phyloP scores from a whole-genome alignment of 2,797 vertebrate species.

The Odontamblyopus rebecca region DNA sequence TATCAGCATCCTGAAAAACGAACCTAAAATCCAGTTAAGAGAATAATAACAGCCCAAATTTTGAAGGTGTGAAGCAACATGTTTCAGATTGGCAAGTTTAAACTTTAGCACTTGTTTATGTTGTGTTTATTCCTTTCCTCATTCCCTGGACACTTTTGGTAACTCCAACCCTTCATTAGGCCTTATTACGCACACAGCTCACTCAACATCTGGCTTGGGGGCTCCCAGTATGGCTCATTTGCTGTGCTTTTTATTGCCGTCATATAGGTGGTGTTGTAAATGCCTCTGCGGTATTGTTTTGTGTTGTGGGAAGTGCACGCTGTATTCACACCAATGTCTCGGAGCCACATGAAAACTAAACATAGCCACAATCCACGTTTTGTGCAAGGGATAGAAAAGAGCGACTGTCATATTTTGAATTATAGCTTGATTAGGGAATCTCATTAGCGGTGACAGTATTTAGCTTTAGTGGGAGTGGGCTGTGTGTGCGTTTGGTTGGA shows the following conservation, averaged over 20 bases:
- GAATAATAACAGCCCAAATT: conserved; percentile 11
- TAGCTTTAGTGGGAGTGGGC: conserved; percentile 45
- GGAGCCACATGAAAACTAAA: conserved; percentile 19
- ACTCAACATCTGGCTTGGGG: conserved; percentile 77
- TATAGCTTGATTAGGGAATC: conserved; percentile 40
- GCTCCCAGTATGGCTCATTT: conserved; percentile 78
- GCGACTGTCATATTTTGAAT: conserved; percentile 24
- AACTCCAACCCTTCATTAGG: conserved; percentile 79
- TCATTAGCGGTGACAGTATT: conserved; percentile 27
- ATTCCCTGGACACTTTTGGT: conserved; percentile 68
- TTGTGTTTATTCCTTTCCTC: conserved; percentile 76
- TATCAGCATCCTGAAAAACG: conserved; percentile 4
- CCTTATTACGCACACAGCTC: conserved; percentile 75
- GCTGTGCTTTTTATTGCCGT: conserved; percentile 78
- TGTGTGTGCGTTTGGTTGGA: conserved; percentile 56
- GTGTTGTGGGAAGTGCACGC: conserved; percentile 61
- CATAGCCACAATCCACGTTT: conserved; percentile 29
- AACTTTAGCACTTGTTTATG: conserved; percentile 79
- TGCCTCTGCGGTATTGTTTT: conserved; percentile 77
- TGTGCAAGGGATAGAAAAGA: background rate
- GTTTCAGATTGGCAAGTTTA: conserved; percentile 62
- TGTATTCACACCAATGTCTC: conserved; percentile 54
- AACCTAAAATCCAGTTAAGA: conserved; percentile 1
- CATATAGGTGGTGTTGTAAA: conserved; percentile 81
- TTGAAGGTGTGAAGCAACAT: conserved; percentile 36